Conservation (phyloP, 2,888 invertebrate genomes). For the Ectemnius continuus region DNA sequence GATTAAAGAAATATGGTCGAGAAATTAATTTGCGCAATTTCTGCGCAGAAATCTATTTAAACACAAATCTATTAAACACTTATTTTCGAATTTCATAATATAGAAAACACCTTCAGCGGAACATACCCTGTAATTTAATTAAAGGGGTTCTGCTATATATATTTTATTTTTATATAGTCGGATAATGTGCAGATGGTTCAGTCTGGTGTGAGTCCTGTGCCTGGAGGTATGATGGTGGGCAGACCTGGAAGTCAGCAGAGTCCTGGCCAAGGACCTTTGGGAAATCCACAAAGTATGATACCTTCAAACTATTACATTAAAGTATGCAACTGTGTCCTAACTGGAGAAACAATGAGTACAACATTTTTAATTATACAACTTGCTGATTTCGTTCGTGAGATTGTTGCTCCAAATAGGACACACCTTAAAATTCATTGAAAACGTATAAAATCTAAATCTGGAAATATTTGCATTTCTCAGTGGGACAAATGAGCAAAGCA, state of each 20-base stretch:
- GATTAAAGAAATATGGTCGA: neutral
- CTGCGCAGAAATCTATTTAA: neutral
- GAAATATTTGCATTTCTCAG: slow-evolving; percentile 52
- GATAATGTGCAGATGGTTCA: slow-evolving; percentile 75
- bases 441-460: neutral
- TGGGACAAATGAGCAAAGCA: slow-evolving; percentile 87
- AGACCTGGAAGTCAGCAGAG: slow-evolving; percentile 72
- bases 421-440: too few relatives aligned
- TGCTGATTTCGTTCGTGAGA: too few relatives aligned
- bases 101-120: too few relatives aligned
- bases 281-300: slow-evolving; percentile 65
- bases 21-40: neutral
- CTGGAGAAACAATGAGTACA: too few relatives aligned
- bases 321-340: too few relatives aligned
- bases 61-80: too few relatives aligned
- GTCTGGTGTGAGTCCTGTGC: slow-evolving; percentile 72
- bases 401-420: too few relatives aligned
- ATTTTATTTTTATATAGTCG: slow-evolving; percentile 60
- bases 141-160: too few relatives aligned
- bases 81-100: too few relatives aligned
- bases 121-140: too few relatives aligned
- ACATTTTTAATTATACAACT: too few relatives aligned
- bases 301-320: neutral
- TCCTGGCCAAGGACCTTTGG: slow-evolving; percentile 73
- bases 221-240: slow-evolving; percentile 74